Evolutionary conservation across 2,888 invertebrate species (phyloP), one percentile per base, ranked within the genome.

Genomic region (Lepidocyrtinus sp.): DNA sequence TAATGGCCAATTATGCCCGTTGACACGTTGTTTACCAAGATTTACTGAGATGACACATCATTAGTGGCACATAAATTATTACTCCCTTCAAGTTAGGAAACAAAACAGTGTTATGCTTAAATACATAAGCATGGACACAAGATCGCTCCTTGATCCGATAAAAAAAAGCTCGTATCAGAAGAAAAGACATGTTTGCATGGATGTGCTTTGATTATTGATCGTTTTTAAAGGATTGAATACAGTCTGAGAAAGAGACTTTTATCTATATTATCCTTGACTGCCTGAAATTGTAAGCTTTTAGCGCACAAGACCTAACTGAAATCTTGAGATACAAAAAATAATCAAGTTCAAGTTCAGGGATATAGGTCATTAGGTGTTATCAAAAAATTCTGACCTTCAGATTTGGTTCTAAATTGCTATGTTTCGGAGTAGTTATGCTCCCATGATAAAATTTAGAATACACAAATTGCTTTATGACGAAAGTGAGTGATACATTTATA

Each of bases 341-440:
- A 36, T 36, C 72, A 73, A 73, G 72, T 63, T 64, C 72, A 73
- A 73, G 72, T 64, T 72, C 63, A 46, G 22, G 62, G 62, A 27
- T 50, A 65, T 12, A 36, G 36, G 36, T 36, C 36, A 36, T 36
- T 36, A 12, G n/a, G n/a, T 65, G 76, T 77, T 77, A 77, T 77
- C 76, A 22, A n/a, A 59, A 62, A 46, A 63, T 15, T 9, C 50
- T 70, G 27, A 71, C 76, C 71, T 76, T n/a, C n/a, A n/a, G n/a
- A n/a, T n/a, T n/a, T n/a, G n/a, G n/a, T n/a, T n/a, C n/a, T n/a
- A n/a, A n/a, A n/a, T n/a, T n/a, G n/a, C n/a, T n/a, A n/a, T n/a
- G n/a, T n/a, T n/a, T n/a, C n/a, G n/a, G n/a, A n/a, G n/a, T n/a
- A n/a, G n/a, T n/a, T n/a, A n/a, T n/a, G n/a, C n/a, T n/a, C n/a